These are phyloP conservation scores for Luperina nickerlii DNA, from an alignment of 2,888 invertebrate species.

Conservation along the genomic window DNA sequence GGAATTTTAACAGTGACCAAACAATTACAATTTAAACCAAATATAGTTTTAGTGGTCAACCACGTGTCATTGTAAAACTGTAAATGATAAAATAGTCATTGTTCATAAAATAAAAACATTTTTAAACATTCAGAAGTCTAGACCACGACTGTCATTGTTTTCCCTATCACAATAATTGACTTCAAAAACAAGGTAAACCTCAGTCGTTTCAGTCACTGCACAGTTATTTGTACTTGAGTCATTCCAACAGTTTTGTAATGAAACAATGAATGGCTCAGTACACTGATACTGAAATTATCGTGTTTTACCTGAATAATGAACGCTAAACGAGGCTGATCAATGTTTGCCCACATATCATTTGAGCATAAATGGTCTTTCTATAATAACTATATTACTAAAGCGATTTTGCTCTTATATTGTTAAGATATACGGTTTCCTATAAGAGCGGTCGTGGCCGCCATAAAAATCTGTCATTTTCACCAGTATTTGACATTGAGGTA, in stretches of 20 bases:
- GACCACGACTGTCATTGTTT: constrained; percentile 5
- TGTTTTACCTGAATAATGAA: constrained; percentile 9
- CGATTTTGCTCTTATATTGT: background rate
- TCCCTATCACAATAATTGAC: constrained; percentile 9
- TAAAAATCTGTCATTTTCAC: background rate
- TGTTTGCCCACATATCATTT: background rate
- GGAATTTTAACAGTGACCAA: background rate
- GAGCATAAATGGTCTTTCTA: background rate
- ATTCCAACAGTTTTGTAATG: constrained; percentile 25
- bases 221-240: constrained; percentile 16
- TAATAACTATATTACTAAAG: background rate
- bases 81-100: constrained; percentile 6
- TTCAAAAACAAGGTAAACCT: constrained; percentile 43
- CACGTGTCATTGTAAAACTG: background rate
- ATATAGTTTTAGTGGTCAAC: background rate
- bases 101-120: background rate
- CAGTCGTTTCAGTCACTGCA: background rate
- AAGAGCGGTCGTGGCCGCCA: background rate
- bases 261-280: constrained; percentile 33
- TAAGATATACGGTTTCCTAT: background rate
- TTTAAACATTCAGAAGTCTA: background rate
- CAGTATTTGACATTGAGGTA: background rate
- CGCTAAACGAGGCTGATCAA: constrained; percentile 6
- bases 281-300: constrained; percentile 22
- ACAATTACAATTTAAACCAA: background rate